Percentiles rank a stretch among this genome's conserved stretches.
These are phyloP conservation scores for Drosophila subpulchrella DNA, from an alignment of 1,140 invertebrate genomes.

Conservation along the genomic window DNA sequence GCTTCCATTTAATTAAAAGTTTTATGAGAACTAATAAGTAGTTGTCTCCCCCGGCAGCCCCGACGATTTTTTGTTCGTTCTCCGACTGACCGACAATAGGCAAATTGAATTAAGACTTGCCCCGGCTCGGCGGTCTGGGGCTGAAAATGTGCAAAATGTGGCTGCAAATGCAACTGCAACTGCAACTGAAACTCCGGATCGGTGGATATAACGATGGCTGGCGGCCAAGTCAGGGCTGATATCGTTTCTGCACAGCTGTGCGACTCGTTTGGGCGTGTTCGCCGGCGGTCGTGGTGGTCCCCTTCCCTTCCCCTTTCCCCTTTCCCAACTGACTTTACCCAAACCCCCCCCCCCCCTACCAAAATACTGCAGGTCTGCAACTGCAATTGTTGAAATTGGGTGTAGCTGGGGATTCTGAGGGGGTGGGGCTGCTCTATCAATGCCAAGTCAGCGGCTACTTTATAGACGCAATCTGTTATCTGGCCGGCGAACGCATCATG, in stretches of 20 bases:
- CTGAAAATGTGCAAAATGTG: conserved; percentile 28
- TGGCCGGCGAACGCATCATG: conserved; percentile 57
- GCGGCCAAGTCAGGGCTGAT: conserved; percentile 48
- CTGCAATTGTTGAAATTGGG: conserved; percentile 73
- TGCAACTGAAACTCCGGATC: neutral
- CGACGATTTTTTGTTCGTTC: conserved; percentile 13
- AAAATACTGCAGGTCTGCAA: conserved; percentile 1
- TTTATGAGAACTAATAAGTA: conserved; percentile 43
- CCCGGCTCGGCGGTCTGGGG: conserved; percentile 7
- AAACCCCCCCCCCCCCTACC: too few relatives aligned
- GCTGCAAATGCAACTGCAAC: conserved; percentile 9
- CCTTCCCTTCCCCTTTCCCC: neutral
- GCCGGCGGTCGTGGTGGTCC: conserved; percentile 59
- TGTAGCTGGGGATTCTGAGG: conserved; percentile 35
- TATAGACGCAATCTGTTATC: conserved; percentile 40
- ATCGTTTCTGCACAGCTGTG: conserved; percentile 63
- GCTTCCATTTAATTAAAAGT: conserved; percentile 55
- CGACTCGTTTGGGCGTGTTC: conserved; percentile 80
- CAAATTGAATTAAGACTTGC: conserved; percentile 71
- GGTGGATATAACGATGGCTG: conserved; percentile 30
- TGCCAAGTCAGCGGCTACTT: conserved; percentile 55
- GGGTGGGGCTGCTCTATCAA: conserved; percentile 50
- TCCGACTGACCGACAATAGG: conserved; percentile 41
- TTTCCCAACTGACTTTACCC: neutral
- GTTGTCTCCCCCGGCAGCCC: conserved; percentile 14